Percentiles rank a stretch among this genome's conserved stretches.
These are phyloP conservation scores for Cyanoliseus patagonus DNA, from an alignment of 2,113 vertebrate species.

Conservation along the genomic window DNA sequence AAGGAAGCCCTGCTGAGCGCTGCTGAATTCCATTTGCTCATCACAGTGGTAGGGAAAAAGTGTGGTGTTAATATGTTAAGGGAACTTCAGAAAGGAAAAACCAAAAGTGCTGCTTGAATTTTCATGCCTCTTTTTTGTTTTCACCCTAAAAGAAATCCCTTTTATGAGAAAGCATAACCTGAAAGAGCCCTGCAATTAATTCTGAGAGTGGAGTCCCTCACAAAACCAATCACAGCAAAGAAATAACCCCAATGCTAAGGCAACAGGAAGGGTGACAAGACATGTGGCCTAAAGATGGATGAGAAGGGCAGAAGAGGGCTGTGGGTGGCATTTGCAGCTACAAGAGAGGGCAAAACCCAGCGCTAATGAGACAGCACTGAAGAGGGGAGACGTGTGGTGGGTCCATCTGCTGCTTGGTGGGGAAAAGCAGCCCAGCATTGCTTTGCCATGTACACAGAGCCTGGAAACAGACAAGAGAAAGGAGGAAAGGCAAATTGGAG, in stretches of 20 bases:
- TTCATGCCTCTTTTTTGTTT: background rate
- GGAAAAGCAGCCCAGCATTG: background rate
- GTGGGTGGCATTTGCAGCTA: background rate
- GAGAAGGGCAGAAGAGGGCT: background rate
- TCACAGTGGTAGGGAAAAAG: background rate
- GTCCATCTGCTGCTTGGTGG: background rate
- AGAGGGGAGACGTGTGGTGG: rapidly evolving
- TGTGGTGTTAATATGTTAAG: background rate
- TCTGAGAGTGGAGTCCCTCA: background rate
- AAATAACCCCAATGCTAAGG: background rate
- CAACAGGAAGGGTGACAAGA: background rate
- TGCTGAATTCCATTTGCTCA: background rate
- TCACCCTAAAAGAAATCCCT: rapidly evolving
- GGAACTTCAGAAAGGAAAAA: background rate
- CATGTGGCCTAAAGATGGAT: rapidly evolving
- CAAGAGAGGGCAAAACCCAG: background rate
- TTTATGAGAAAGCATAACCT: background rate
- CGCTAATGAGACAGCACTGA: rapidly evolving
- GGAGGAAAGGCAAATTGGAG: background rate
- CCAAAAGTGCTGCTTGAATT: background rate
- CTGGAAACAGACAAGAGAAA: background rate
- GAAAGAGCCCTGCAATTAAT: background rate
- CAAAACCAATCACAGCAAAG: background rate
- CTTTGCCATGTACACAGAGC: background rate
- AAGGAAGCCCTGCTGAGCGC: background rate